Evolutionary conservation across 2,888 invertebrate genomes (phyloP).

Genomic region (Brachylomia viminalis): DNA sequence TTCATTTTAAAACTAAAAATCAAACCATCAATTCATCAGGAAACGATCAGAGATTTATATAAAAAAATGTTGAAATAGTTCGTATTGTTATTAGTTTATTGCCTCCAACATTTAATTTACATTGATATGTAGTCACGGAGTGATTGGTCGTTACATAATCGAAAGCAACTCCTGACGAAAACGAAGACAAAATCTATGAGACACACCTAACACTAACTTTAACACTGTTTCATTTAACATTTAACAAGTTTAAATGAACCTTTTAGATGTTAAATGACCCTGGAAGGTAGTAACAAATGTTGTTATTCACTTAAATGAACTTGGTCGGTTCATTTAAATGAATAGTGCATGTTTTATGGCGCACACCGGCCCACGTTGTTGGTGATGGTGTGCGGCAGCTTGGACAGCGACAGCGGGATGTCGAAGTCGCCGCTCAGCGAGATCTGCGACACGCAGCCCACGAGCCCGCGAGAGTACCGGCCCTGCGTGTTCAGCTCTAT

Average conservation of each 20-base stretch:
- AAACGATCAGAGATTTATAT: constrained; percentile 37
- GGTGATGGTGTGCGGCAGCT: constrained; percentile 91
- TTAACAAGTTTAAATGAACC: constrained; percentile 58
- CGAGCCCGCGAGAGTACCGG: constrained; percentile 93
- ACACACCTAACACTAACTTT: constrained; percentile 70
- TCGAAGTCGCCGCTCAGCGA: constrained; percentile 95
- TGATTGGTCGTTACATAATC: constrained; percentile 72
- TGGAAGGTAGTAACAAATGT: constrained; percentile 57
- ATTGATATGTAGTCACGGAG: constrained; percentile 88
- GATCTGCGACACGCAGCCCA: constrained; percentile 96
- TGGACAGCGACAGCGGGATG: constrained; percentile 92
- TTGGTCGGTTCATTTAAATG: constrained; percentile 65
- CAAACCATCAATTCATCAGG: constrained; percentile 34
- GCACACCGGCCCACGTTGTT: constrained; percentile 88
- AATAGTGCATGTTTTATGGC: constrained; percentile 78
- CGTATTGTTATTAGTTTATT: constrained; percentile 78
- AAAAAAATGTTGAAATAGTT: constrained; percentile 48
- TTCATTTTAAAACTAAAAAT: constrained; percentile 65
- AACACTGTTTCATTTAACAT: constrained; percentile 64
- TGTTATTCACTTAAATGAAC: constrained; percentile 71
- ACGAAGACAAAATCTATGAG: constrained; percentile 62
- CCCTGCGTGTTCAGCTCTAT: constrained; percentile 93
- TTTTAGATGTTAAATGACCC: constrained; percentile 41
- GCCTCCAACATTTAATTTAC: constrained; percentile 82
- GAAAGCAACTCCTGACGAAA: constrained; percentile 62